phyloP scores from a whole-genome alignment of 2,113 vertebrate genomes.

The Rostratula benghalensis region DNA sequence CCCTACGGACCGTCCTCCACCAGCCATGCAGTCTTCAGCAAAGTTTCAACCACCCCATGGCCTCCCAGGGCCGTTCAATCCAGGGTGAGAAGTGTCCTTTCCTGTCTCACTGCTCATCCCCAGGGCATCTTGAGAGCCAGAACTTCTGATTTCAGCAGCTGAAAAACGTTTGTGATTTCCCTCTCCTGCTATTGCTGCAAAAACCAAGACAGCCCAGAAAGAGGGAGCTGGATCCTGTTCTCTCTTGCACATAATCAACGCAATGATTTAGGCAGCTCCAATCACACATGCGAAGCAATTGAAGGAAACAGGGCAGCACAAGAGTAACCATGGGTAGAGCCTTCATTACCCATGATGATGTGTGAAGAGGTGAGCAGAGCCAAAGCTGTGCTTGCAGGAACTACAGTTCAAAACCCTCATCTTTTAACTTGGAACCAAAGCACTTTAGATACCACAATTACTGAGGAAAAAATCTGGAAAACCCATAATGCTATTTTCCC shows the following conservation, averaged over 20 bases:
- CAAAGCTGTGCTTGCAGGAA: background rate
- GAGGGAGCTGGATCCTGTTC: background rate
- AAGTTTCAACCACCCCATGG: fast-evolving
- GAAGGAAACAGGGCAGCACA: background rate
- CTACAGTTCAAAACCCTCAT: background rate
- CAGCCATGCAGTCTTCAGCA: background rate
- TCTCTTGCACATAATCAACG: background rate
- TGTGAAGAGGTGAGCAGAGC: conserved; percentile 14
- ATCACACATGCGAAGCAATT: background rate
- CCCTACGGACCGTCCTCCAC: background rate
- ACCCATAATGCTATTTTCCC: background rate
- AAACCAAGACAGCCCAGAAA: background rate
- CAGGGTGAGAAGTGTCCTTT: background rate
- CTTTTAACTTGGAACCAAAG: background rate
- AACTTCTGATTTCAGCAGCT: background rate
- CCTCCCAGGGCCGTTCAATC: background rate
- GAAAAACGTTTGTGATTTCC: background rate
- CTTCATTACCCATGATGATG: background rate
- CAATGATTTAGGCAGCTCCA: background rate
- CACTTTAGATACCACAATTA: background rate
- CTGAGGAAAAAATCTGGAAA: conserved; percentile 1
- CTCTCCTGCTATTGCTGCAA: background rate
- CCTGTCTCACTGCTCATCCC: background rate
- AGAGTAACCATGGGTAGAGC: background rate
- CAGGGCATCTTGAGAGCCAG: background rate